phyloP scores from a whole-genome alignment of 2,888 invertebrate genomes.

The Magallana nippona region DNA sequence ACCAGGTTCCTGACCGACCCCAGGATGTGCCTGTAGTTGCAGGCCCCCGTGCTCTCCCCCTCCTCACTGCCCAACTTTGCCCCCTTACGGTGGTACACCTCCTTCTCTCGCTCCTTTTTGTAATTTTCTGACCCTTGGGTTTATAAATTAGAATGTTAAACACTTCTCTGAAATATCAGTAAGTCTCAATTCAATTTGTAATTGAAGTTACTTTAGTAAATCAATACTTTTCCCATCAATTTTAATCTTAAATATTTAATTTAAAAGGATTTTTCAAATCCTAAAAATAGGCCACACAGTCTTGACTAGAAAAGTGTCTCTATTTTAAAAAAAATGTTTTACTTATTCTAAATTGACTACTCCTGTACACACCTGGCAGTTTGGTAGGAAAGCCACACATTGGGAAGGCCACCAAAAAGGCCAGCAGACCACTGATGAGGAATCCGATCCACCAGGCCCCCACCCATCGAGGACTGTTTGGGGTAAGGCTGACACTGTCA shows the following conservation, averaged over 20 bases:
- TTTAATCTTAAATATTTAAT: no score
- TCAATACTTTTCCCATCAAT: no score
- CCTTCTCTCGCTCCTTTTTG: conserved; percentile 70
- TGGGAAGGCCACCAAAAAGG: conserved; percentile 90
- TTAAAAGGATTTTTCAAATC: no score
- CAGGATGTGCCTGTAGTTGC: conserved; percentile 65
- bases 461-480: conserved; percentile 85
- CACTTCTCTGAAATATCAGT: neutral
- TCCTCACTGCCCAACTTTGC: neutral
- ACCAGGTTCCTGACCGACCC: conserved; percentile 72
- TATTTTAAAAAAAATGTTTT: no score
- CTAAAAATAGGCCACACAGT: no score
- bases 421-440: conserved; percentile 88
- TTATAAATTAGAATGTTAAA: neutral
- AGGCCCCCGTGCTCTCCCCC: neutral
- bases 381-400: conserved; percentile 86
- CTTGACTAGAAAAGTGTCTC: no score
- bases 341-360: no score
- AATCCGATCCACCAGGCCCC: conserved; percentile 98
- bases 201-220: no score
- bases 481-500: conserved; percentile 63
- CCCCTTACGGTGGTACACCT: conserved; percentile 64
- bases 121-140: conserved; percentile 75
- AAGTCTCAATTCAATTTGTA: neutral
- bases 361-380: conserved; percentile 61